Conservation (phyloP, 1,140 invertebrate genomes). For the Drosophila yakuba region DNA sequence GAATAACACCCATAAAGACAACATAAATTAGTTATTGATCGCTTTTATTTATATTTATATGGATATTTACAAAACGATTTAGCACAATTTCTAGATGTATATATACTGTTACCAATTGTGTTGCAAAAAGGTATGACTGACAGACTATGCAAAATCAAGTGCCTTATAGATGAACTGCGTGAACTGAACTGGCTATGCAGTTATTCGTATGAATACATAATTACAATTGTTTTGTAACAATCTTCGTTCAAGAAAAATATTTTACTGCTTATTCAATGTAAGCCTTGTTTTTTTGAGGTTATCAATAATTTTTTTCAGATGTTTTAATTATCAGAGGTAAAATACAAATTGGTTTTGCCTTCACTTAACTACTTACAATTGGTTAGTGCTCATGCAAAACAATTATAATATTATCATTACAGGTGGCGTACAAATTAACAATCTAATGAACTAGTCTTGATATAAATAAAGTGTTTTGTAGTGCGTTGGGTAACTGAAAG, state of each 20-base stretch:
- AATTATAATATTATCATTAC: slow-evolving; percentile 54
- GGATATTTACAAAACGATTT: slow-evolving; percentile 65
- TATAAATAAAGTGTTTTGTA: slow-evolving; percentile 58
- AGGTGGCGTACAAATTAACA: slow-evolving; percentile 64
- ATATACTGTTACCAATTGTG: slow-evolving; percentile 27
- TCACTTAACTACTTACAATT: slow-evolving; percentile 61
- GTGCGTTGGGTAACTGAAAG: slow-evolving; percentile 43
- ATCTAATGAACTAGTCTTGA: slow-evolving; percentile 63
- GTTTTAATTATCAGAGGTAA: slow-evolving; percentile 61
- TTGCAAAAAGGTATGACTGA: slow-evolving; percentile 60
- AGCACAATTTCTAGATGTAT: slow-evolving; percentile 49
- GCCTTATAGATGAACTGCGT: slow-evolving; percentile 37
- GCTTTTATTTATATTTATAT: slow-evolving; percentile 56
- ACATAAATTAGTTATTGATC: slow-evolving; percentile 41
- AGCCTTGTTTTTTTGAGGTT: neutral
- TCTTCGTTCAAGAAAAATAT: slow-evolving; percentile 49
- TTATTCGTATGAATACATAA: slow-evolving; percentile 72
- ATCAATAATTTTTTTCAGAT: slow-evolving; percentile 15
- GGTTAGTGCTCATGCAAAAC: slow-evolving; percentile 40
- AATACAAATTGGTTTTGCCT: slow-evolving; percentile 54
- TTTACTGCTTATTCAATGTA: slow-evolving; percentile 28
- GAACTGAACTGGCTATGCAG: slow-evolving; percentile 37
- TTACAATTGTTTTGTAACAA: slow-evolving; percentile 65
- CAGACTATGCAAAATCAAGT: slow-evolving; percentile 51
- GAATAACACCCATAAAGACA: neutral